Conservation (phyloP, 2,113 vertebrate genomes). For the Myotis davidii region DNA sequence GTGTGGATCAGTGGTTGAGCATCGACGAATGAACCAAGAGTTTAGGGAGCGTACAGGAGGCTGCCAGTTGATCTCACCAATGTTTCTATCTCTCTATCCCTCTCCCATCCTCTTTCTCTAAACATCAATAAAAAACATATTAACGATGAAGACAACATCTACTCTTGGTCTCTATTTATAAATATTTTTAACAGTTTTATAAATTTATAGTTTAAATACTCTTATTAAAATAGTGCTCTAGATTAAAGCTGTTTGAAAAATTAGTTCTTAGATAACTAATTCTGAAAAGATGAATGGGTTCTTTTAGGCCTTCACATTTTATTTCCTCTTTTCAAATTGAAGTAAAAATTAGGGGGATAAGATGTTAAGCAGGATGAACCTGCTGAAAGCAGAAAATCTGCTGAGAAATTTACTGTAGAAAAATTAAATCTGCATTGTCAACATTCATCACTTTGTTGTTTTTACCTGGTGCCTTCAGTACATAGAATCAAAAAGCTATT, state of each 20-base stretch:
- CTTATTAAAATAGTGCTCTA: background rate
- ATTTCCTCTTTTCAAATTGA: slow-evolving; percentile 25
- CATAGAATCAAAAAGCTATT: background rate
- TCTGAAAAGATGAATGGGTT: background rate
- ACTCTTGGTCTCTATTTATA: background rate
- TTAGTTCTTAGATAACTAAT: background rate
- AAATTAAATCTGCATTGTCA: slow-evolving; percentile 28
- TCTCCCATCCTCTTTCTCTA: too few relatives aligned
- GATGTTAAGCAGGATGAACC: background rate
- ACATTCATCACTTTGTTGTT: background rate
- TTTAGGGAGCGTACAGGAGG: too few relatives aligned
- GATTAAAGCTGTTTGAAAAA: slow-evolving; percentile 18
- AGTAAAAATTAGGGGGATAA: slow-evolving; percentile 13
- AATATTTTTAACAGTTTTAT: slow-evolving; percentile 1
- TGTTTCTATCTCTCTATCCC: too few relatives aligned
- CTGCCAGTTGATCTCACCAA: too few relatives aligned
- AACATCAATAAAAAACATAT: too few relatives aligned
- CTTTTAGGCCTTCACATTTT: background rate
- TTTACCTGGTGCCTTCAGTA: slow-evolving; percentile 1
- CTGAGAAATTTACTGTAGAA: background rate
- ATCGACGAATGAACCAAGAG: too few relatives aligned
- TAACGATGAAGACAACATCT: background rate
- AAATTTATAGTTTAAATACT: background rate
- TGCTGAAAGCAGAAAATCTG: background rate
- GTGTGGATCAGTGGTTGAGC: too few relatives aligned